Evolutionary conservation across 2,888 invertebrate genomes (phyloP), one percentile per base, ranked within the genome.

Genomic region (Mesoligia furuncula): DNA sequence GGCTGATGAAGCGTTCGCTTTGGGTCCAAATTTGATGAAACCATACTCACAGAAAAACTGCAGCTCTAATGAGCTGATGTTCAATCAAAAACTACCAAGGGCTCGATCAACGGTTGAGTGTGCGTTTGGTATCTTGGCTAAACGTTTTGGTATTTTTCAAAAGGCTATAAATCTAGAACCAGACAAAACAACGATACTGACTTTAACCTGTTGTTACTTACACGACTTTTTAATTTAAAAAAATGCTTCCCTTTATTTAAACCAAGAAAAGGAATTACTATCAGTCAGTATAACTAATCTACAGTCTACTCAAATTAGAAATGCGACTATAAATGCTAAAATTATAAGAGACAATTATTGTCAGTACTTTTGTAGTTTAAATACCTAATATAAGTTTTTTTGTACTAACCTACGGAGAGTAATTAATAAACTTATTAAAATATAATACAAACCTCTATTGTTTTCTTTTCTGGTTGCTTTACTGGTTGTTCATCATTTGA

Each of bases 391-490:
- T 54, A 54, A 24, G 24, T 24, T 24, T 36, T 54, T 54, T 51
- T 54, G 9, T 11, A 36, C 36, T 36, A 36, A 9, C 24, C 2
- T 54, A 54, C 24, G 36, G 36, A 36, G 36, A 36, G 36, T 54
- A 54, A 24, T 54, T 54, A 54, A 54, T 54, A 54, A 54, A 54
- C 54, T 24, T 54, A 54, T 54, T 54, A 24, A 54, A 24, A 24
- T 24, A 54, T 24, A 54, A 54, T 24, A 54, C 54, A 0, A 65
- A 65, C 65, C 65, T n/a, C 42, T 65, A 7, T 65, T 1, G 65
- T 42, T 65, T 65, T 65, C 65, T 45, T 66, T 66, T 45, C 42
- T 66, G 65, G 65, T 66, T 66, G 65, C 36, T 36, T 45, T 66
- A 51, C 24, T 24, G 51, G 51, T n/a, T n/a, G n/a, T n/a, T n/a